Evolutionary conservation across 2,797 vertebrate genomes (phyloP).

Genomic region (Chaetodon trifasciatus): DNA sequence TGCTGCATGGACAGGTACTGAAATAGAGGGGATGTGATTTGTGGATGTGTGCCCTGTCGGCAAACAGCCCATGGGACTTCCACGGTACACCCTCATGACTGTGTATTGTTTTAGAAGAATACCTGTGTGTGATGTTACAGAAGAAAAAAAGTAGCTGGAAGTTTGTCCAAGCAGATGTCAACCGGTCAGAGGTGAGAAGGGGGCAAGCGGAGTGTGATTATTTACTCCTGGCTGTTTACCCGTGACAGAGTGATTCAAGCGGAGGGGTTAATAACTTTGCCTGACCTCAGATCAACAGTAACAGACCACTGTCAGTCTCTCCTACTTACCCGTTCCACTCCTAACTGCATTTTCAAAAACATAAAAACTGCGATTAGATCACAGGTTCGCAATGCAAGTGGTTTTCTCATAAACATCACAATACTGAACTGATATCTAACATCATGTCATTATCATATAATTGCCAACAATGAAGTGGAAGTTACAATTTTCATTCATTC

Average conservation of each 20-base stretch:
- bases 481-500: conserved; percentile 14
- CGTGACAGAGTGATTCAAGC: conserved; percentile 71
- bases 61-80: conserved; percentile 42
- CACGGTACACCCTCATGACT: not conserved
- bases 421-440: not conserved
- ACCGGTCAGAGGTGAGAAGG: conserved; percentile 67
- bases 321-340: conserved; percentile 29
- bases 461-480: conserved; percentile 15
- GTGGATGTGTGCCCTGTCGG: conserved; percentile 42
- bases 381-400: conserved; percentile 1
- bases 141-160: conserved; percentile 31
- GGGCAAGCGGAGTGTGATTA: conserved; percentile 63
- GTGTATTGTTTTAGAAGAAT: conserved; percentile 46
- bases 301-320: conserved; percentile 54
- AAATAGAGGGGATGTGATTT: conserved; percentile 64
- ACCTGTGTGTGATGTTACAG: conserved; percentile 40
- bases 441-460: not conserved
- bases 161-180: conserved; percentile 65
- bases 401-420: not conserved
- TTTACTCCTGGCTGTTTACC: conserved; percentile 77
- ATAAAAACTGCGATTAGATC: conserved; percentile 37
- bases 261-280: conserved; percentile 82
- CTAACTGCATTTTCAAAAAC: conserved; percentile 34
- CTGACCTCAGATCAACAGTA: conserved; percentile 78
- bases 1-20: conserved; percentile 43